A percentile compares a stretch with the other conserved stretches of the same genome.
Evolutionary conservation across 2,113 vertebrate genomes (phyloP).

Genomic region (Odocoileus hemionus): DNA sequence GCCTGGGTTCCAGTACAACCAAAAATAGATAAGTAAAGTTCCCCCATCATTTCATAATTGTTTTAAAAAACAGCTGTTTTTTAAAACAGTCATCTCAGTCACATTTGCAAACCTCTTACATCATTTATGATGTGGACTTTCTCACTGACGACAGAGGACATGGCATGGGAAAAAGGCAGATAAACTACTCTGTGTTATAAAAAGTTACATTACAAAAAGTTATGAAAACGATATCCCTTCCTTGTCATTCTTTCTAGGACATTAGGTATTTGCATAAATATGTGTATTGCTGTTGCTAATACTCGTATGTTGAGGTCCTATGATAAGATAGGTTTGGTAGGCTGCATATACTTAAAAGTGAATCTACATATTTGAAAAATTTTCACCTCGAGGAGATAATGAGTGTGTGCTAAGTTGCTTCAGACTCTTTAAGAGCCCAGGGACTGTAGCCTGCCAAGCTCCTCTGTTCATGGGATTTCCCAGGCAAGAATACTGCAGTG

Average conservation of each 20-base stretch:
- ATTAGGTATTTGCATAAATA: background rate
- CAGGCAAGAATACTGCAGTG: background rate
- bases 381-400: background rate
- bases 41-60: background rate
- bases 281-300: background rate
- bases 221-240: background rate
- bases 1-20: background rate
- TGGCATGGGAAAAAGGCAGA: background rate
- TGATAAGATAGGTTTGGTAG: background rate
- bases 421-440: background rate
- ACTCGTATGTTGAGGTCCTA: background rate
- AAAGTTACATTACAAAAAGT: background rate
- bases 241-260: background rate
- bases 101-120: background rate
- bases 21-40: background rate
- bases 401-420: background rate
- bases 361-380: slow-evolving; percentile 21
- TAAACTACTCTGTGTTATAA: background rate
- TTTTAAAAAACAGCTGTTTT: background rate
- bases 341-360: background rate
- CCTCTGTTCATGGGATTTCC: background rate
- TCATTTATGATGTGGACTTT: too few species aligned
- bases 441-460: background rate
- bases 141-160: background rate
- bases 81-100: background rate